Evolutionary conservation across 1,140 invertebrate species (phyloP), one percentile per base, ranked within the genome.

Genomic region (Anoplolepis gracilipes): DNA sequence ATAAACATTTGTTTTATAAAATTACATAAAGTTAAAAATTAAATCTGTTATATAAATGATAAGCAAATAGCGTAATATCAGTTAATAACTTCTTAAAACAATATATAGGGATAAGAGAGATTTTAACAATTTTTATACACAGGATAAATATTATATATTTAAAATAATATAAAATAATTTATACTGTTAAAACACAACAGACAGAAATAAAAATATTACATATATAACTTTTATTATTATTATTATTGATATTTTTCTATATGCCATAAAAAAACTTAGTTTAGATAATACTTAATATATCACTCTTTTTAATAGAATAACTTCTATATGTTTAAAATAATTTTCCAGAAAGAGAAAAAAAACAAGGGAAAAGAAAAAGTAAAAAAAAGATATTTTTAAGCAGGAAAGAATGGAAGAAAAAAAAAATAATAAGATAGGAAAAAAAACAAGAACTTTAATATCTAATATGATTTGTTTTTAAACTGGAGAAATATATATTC

Each of bases 321-420:
- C n/a, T 13, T 16, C 7, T 11, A 13, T 49, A 13, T n/a, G 46
- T 70, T 69, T 70, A 19, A 53, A 49, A 22, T 67, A 2, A 28
- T 70, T n/a, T 46, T 19, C 39, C n/a, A 78, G 2, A 78, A n/a
- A 78, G 10, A 67, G 36, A 77, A n/a, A 77, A 0, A 78, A 2
- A 70, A n/a, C n/a, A 25, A 42, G 11, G 13, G n/a, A 36, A 11
- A 49, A 36, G 46, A 36, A 10, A 53, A 33, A 19, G 8, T 19
- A 33, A 49, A 36, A 11, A n/a, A 46, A 0, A 46, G 3, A 7
- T 46, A 16, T 46, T 3, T 13, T 16, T 13, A 13, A 46, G 10
- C 2, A 10, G 10, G 8, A 42, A 2, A 46, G 11, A 2, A 39
- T 39, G 3, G 46, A n/a, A 67, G 7, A 19, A 1, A 69, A 36